phyloP scores from a whole-genome alignment of 2,113 vertebrate species.

The Arizona elegans region DNA sequence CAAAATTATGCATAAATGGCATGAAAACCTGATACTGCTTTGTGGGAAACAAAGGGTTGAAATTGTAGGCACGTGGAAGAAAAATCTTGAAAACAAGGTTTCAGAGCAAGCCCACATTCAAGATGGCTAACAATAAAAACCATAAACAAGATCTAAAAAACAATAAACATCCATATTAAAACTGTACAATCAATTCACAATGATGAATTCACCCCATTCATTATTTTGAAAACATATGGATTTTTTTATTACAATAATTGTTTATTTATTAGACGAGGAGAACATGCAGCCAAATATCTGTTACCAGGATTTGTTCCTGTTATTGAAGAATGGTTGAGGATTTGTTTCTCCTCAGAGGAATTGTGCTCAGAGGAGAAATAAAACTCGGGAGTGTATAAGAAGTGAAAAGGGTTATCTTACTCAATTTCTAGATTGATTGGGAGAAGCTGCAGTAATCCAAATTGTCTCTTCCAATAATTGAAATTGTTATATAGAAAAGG shows the following conservation, averaged over 20 bases:
- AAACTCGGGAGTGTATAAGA: not conserved
- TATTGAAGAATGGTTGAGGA: not conserved
- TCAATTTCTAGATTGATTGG: too few species aligned
- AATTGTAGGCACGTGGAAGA: not conserved
- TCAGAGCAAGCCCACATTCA: not conserved
- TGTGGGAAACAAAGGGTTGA: not conserved
- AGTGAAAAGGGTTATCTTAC: not conserved
- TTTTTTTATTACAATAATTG: too few species aligned
- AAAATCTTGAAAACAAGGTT: not conserved
- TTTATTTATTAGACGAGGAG: not conserved
- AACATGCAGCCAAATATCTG: not conserved
- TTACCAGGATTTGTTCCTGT: not conserved
- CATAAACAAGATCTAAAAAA: not conserved
- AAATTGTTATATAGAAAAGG: not conserved
- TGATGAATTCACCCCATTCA: not conserved
- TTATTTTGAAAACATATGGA: not conserved
- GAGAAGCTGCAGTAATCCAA: not conserved
- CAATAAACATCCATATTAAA: not conserved
- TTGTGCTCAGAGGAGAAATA: not conserved
- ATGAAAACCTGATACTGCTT: not conserved
- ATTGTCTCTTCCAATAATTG: not conserved
- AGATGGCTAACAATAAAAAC: not conserved
- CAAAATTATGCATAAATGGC: not conserved
- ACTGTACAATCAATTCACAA: not conserved
- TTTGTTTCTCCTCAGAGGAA: not conserved